Evolutionary conservation across 2,888 invertebrate species (phyloP), one percentile per base, ranked within the genome.

Genomic region (Thymelicus sylvestris): DNA sequence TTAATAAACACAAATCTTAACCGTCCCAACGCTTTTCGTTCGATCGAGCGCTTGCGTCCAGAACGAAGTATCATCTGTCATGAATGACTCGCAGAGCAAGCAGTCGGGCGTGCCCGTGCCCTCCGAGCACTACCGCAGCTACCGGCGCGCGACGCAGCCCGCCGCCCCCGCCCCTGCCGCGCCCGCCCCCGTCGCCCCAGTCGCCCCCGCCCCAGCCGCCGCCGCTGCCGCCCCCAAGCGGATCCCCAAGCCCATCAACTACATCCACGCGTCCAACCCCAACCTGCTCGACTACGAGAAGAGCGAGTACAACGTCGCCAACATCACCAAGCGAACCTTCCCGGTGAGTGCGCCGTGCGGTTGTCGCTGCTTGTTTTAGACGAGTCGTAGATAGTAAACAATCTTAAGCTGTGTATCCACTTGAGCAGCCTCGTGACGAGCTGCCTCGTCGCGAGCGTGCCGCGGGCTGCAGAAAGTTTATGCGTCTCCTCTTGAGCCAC

Each of bases 201-300:
- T 71, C 68, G 72, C 71, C 72, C 67, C 73, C 55, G 74, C 74
- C 65, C 74, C 71, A 63, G n/a, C 72, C 44, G 65, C 74, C 64
- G 48, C 61, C 62, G 64, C 72, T 31, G 69, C 52, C 55, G 52
- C 65, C 52, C 41, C 65, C 65, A 65, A 67, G 64, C 73, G 65
- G 67, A 77, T 85, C 68, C 88, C 91, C 8, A 93, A 94, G 80
- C 95, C 95, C 0, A 92, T 95, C 75, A 95, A 95, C 85, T 96
- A 95, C 82, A 94, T 96, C 71, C 96, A 96, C 84, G 96, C 96
- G 0, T 96, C 96, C 63, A 96, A 96, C 89, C 96, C 96, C 6
- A 96, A 96, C 86, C 85, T 96, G 76, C 88, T 95, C 15, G 95
- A 95, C 79, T 95, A 96, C 74, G 96, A 96, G 81, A 92, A 94